Base-by-base conservation (phyloP, 2,888 invertebrate species). In the Sinelater perroti region DNA sequence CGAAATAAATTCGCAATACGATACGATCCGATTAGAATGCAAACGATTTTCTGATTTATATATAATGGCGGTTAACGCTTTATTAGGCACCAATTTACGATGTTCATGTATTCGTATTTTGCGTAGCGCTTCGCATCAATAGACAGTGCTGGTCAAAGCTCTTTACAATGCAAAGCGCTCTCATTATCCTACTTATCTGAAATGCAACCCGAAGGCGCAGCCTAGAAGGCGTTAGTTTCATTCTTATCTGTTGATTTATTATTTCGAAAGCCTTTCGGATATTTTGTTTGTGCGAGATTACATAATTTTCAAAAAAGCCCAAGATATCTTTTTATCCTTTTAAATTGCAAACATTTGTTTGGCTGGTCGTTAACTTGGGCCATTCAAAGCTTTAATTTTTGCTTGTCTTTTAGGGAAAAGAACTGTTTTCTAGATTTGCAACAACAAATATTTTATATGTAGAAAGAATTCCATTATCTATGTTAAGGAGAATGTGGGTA, bases 41-140 rank as follows among this genome's bases (percentile, higher is more conserved):
- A 46, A 55, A 47, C 55, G 36, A 47, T 55, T 55, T 55, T 47
- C 55, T 55, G 55, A 55, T 62, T 50, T 56, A 42, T 56, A 44
- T 35, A 36, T 44, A 56, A 56, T 56, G 36, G 28, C 31, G 10
- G 26, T 50, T 44, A 28, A 56, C 24, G 26, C 46, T 44, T 45
- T 56, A 50, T 50, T 56, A 50, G 52, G 20, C 21, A 6, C 40
- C 26, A 40, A 40, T 40, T 40, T 40, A 40, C 14, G 40, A 20
- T 40, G 40, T 40, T 40, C 40, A 13, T 40, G 10, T 38, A 38
- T 38, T 38, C 20, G 24, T 24, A 24, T 40, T 40, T 40, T 40
- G 40, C 40, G 40, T 40, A 40, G 6, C 40, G 24, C 24, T 40
- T 36, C 36, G 13, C 13, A 13, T 21, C 38, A 40, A 13, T 24